Percentiles rank a stretch among this genome's conserved stretches.
These are phyloP conservation scores for Rhodeus uyekii DNA, from an alignment of 2,797 vertebrate species.

Conservation along the genomic window DNA sequence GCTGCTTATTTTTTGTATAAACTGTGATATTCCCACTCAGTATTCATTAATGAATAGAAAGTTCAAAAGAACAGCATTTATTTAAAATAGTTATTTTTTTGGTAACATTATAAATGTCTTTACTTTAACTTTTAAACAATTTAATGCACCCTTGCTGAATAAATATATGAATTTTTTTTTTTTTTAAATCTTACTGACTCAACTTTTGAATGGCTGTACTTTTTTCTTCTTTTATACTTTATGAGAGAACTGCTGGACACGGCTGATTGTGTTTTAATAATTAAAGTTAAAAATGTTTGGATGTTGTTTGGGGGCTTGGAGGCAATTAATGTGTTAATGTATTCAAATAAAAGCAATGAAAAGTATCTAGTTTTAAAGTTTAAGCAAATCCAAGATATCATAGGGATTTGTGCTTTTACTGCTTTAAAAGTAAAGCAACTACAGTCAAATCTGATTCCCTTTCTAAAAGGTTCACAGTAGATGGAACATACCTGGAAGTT, in stretches of 20 bases:
- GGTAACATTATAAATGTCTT: too few species aligned
- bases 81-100: too few species aligned
- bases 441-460: background rate
- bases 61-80: too few species aligned
- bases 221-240: background rate
- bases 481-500: constrained; percentile 19
- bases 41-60: too few species aligned
- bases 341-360: background rate
- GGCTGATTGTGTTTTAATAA: background rate
- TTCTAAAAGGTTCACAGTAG: background rate
- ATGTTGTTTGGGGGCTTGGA: background rate
- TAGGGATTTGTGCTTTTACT: background rate
- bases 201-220: background rate
- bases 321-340: background rate
- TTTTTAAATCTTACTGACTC: background rate
- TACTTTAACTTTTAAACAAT: background rate
- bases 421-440: background rate
- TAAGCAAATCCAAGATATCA: background rate
- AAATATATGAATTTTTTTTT: background rate
- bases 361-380: background rate
- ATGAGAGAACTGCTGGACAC: background rate
- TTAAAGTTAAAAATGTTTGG: background rate
- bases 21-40: too few species aligned
- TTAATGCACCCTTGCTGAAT: background rate
- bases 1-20: too few species aligned